Evolutionary conservation across 2,113 vertebrate genomes (phyloP).

Genomic region (Struthio camelus): DNA sequence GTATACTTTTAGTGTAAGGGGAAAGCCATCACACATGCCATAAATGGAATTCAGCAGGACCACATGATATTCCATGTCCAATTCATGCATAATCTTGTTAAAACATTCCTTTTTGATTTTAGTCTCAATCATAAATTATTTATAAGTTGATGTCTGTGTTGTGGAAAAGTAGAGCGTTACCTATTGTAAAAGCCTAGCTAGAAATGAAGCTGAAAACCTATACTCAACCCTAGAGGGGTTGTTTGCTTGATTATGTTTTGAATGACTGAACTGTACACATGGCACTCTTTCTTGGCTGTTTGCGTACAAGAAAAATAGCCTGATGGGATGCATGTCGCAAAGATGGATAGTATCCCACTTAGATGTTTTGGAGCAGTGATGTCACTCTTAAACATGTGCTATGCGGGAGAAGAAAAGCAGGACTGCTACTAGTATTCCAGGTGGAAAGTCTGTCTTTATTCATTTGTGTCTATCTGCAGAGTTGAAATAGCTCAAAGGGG

Average conservation of each 20-base stretch:
- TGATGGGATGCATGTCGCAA: background rate
- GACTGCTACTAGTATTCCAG: background rate
- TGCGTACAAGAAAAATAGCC: constrained; percentile 6
- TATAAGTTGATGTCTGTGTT: background rate
- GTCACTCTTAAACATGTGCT: background rate
- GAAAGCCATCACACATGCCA: background rate
- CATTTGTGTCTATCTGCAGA: background rate
- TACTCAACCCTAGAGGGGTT: background rate
- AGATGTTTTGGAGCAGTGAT: constrained; percentile 6
- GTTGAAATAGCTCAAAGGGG: background rate
- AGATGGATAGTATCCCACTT: constrained; percentile 64
- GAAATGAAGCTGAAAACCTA: background rate
- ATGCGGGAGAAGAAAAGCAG: background rate
- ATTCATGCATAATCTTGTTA: background rate
- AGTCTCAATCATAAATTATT: constrained; percentile 1
- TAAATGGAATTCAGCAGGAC: background rate
- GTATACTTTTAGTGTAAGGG: background rate
- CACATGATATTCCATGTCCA: background rate
- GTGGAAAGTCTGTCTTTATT: background rate
- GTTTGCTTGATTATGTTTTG: background rate
- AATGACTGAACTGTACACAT: constrained; percentile 33
- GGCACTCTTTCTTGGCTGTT: background rate
- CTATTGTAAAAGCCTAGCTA: background rate
- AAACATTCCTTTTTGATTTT: background rate
- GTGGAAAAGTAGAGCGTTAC: background rate